Conservation (phyloP, 2,888 invertebrate species). For the Stratiomys singularior region DNA sequence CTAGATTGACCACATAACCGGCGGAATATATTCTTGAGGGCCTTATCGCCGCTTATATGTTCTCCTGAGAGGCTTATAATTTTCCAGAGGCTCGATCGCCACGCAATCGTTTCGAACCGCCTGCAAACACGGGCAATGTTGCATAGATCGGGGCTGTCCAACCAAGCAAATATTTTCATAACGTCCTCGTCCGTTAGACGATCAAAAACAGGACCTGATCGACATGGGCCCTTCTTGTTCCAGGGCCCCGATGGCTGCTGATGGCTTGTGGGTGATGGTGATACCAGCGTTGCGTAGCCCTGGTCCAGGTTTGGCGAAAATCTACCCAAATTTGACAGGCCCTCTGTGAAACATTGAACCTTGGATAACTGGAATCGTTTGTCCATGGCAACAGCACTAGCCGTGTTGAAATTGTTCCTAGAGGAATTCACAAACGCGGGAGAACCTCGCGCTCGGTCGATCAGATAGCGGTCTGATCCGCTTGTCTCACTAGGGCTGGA, state of each 20-base stretch:
- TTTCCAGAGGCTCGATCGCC: conserved; percentile 82
- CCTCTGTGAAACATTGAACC: conserved; percentile 63
- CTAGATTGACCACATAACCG: conserved; percentile 74
- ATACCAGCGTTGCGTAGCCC: conserved; percentile 82
- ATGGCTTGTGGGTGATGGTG: conserved; percentile 67
- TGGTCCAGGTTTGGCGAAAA: conserved; percentile 79
- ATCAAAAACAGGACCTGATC: conserved; percentile 69
- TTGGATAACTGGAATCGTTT: conserved; percentile 62
- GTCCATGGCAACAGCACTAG: conserved; percentile 53
- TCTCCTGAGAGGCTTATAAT: conserved; percentile 73
- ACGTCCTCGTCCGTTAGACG: conserved; percentile 75
- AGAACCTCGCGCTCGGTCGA: conserved; percentile 62
- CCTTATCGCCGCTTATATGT: conserved; percentile 71
- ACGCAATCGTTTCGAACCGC: conserved; percentile 79
- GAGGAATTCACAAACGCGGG: conserved; percentile 57
- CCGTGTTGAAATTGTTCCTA: conserved; percentile 33
- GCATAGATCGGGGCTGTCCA: conserved; percentile 78
- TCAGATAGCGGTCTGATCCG: conserved; percentile 64
- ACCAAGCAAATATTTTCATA: conserved; percentile 75
- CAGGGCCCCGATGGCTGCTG: conserved; percentile 60
- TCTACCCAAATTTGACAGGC: conserved; percentile 65
- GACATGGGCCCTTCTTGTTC: conserved; percentile 63
- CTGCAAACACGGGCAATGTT: conserved; percentile 79
- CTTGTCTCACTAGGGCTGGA: conserved; percentile 66
- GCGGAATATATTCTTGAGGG: conserved; percentile 72